Evolutionary conservation across 2,797 vertebrate genomes (phyloP).

Genomic region (Microctenopoma stevenorrisi): DNA sequence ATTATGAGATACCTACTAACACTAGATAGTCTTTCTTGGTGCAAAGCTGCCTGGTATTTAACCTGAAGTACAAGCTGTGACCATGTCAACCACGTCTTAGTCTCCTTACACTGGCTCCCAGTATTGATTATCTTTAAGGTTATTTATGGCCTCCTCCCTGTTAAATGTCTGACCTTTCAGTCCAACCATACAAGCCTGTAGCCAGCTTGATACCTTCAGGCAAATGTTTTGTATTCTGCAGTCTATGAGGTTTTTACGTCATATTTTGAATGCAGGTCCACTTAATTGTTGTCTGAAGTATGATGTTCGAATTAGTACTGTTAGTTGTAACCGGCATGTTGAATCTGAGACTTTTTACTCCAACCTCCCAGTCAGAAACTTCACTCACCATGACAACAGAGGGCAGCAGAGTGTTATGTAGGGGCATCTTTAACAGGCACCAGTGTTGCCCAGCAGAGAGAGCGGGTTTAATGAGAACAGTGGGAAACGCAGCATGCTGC

Average conservation of each 20-base stretch:
- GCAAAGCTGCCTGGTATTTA: background rate
- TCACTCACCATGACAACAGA: conserved; percentile 57
- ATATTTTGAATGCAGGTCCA: no score
- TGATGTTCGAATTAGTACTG: no score
- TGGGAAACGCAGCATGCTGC: conserved; percentile 55
- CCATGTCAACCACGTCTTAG: background rate
- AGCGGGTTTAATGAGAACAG: conserved; percentile 64
- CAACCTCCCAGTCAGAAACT: background rate
- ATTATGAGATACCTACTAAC: no score
- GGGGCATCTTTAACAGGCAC: conserved; percentile 25
- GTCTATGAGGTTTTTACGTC: background rate
- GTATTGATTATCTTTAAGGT: background rate
- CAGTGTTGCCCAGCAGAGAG: conserved; percentile 39
- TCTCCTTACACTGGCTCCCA: background rate
- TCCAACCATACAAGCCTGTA: background rate
- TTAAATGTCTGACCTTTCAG: background rate
- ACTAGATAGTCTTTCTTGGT: background rate
- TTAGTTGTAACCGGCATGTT: no score
- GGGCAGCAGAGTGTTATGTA: conserved; percentile 75
- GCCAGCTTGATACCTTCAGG: background rate
- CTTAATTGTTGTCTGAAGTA: no score
- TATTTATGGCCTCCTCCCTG: background rate
- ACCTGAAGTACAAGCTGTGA: background rate
- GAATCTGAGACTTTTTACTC: no score
- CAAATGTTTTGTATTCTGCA: background rate